Base-by-base conservation (phyloP, 2,888 invertebrate species). In the Tachina lurida region DNA sequence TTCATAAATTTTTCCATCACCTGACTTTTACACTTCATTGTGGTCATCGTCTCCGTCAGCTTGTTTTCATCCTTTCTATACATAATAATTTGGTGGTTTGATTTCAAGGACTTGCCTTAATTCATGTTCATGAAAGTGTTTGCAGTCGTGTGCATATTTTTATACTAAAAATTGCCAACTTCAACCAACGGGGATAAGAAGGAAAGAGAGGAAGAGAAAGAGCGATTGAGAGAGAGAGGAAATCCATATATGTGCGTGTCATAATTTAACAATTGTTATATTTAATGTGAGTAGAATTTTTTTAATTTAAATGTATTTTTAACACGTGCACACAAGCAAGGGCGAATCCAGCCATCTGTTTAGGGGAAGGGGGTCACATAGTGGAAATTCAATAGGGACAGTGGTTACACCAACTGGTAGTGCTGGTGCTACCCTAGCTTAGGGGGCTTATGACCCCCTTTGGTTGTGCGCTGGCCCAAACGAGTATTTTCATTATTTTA, bases 21-120 rank as follows among this genome's bases (percentile, higher is more conserved):
- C 22, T 67, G n/a, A 45, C 39, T 39, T 31, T 60, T 52, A 22
- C 49, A 68, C 17, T 39, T 41, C 43, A 62, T 68, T 65, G 67
- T 62, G 52, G 70, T 60, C 65, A 56, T 49, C 62, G 22, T 15
- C 39, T 41, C 31, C 12, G 22, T 22, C 71, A 65, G 70, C 13
- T 19, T 60, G 15, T 45, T 77, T 31, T 54, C 58, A 67, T 73
- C 19, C 15, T 60, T 52, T 41, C 8, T 15, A 47, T n/a, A 52
- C 45, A 67, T 52, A 62, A 17, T 22, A 43, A 54, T 77, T 65
- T 62, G 17, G 56, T 52, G 85, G 60, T 73, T 81, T 82, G 71
- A 43, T 84, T 82, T 77, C 77, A 86, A 89, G 87, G 85, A 88
- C 81, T 88, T 88, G 86, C 87, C 87, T 84, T 88, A 77, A 62